phyloP scores from a whole-genome alignment of 2,113 vertebrate species.

The Elanus axillaris region DNA sequence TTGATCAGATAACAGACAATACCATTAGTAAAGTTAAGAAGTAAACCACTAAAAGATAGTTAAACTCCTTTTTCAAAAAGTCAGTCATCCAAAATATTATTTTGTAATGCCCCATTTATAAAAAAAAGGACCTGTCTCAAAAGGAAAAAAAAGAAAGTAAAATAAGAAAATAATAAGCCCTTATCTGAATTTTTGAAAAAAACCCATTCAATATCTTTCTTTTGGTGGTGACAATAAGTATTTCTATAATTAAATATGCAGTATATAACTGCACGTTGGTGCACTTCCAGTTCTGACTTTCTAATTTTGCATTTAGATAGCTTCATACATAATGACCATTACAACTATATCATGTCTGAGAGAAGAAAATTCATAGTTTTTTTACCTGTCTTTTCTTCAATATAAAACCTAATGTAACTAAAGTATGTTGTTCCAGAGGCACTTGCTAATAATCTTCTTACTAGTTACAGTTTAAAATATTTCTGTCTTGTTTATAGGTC shows the following conservation, averaged over 20 bases:
- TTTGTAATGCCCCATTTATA: neutral
- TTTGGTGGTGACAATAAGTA: neutral
- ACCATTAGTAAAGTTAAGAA: neutral
- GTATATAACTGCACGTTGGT: neutral
- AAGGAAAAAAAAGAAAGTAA: neutral
- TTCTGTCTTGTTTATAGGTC: neutral
- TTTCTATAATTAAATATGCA: neutral
- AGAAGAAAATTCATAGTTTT: neutral
- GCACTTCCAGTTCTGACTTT: neutral
- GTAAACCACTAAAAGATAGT: neutral
- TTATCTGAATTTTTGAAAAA: neutral
- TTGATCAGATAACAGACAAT: neutral
- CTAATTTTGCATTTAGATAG: neutral
- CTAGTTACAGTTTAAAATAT: neutral
- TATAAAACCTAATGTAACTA: neutral
- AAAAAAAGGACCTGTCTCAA: neutral
- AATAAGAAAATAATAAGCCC: neutral
- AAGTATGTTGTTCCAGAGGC: neutral
- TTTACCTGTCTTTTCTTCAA: neutral
- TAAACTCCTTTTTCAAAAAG: neutral
- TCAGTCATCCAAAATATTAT: neutral
- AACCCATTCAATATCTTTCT: neutral
- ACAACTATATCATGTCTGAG: neutral
- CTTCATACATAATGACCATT: neutral
- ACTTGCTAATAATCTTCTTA: neutral